phyloP scores from a whole-genome alignment of 2,113 vertebrate species.

The Saguinus midas region DNA sequence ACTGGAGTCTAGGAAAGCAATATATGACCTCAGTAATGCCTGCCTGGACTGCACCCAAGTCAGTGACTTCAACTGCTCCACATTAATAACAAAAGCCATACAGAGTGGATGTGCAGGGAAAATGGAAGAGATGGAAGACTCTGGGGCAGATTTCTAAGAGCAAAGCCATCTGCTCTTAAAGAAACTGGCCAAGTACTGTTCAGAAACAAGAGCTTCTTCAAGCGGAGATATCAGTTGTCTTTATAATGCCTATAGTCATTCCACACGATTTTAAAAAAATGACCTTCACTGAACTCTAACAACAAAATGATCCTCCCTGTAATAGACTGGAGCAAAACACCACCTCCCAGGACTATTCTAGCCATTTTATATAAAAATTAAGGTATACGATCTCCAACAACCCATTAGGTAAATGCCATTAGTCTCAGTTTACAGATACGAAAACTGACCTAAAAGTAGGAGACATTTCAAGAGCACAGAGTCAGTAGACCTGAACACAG shows the following conservation, averaged over 20 bases:
- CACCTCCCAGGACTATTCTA: neutral
- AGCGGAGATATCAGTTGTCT: neutral
- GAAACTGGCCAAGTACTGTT: neutral
- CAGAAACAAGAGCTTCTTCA: neutral
- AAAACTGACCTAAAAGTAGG: neutral
- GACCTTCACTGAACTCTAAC: neutral
- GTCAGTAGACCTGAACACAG: neutral
- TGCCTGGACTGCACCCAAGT: conserved; percentile 85
- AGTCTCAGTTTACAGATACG: neutral
- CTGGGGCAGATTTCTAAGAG: neutral
- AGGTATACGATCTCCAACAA: neutral
- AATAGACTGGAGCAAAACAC: neutral
- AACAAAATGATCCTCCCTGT: neutral
- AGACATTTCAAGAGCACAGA: neutral
- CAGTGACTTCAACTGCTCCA: conserved; percentile 87
- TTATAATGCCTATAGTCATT: neutral
- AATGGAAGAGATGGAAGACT: conserved; percentile 59
- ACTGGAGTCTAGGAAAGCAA: conserved; percentile 71
- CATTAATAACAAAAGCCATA: conserved; percentile 80
- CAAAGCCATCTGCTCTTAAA: neutral
- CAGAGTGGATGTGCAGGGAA: conserved; percentile 72
- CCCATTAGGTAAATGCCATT: neutral
- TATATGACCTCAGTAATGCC: conserved; percentile 57
- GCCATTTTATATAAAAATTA: neutral
- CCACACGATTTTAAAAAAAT: neutral